Conservation (phyloP, 2,797 vertebrate genomes). For the Coregonus ussuriensis region DNA sequence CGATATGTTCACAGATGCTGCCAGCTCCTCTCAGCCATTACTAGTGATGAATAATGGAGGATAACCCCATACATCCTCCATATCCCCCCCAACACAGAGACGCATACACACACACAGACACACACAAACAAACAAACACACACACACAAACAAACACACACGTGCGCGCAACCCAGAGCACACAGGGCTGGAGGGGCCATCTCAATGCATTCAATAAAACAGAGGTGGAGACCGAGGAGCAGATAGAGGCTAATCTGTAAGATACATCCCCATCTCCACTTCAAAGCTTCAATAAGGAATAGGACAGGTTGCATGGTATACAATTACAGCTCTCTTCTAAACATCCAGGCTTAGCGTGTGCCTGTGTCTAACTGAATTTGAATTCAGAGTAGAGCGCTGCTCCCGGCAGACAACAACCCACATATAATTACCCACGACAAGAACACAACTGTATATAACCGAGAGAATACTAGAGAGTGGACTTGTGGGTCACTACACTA, state of each 20-base stretch:
- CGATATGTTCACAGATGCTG: constrained; percentile 72
- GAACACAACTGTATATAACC: not conserved
- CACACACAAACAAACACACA: not conserved
- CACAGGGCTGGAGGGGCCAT: not conserved
- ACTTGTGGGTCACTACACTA: not conserved
- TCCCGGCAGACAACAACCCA: not conserved
- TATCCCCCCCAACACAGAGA: constrained; percentile 19
- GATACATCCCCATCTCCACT: not conserved
- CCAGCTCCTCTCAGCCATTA: constrained; percentile 71
- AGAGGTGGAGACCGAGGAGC: not conserved
- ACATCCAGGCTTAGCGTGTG: not conserved
- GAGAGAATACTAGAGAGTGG: not conserved
- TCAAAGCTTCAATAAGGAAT: constrained; percentile 6
- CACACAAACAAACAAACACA: not conserved
- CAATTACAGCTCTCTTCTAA: not conserved
- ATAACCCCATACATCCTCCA: constrained; percentile 50
- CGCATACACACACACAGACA: not conserved
- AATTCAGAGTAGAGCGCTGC: not conserved
- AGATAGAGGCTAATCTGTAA: constrained; percentile 10
- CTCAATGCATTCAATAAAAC: not conserved
- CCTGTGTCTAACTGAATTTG: not conserved
- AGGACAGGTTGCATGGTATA: not conserved
- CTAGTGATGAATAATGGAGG: constrained; percentile 76
- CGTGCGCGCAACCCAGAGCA: constrained; percentile 3
- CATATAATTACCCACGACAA: not conserved